Conservation (phyloP, 2,113 vertebrate genomes). For the Danionella cerebrum region DNA sequence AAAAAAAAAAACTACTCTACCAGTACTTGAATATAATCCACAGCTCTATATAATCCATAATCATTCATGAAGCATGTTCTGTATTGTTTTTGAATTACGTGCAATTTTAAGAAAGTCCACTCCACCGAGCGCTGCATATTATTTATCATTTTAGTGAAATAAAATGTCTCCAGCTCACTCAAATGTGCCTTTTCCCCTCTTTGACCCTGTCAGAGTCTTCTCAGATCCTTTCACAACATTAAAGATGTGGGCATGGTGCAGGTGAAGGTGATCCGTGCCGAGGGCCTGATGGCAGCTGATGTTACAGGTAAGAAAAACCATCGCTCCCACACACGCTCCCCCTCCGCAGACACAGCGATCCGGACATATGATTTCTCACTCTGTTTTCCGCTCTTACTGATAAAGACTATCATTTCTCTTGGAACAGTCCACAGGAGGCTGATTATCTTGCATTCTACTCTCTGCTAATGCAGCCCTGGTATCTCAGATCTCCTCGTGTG, state of each 20-base stretch:
- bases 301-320: conserved; percentile 80
- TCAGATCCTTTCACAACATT: conserved; percentile 82
- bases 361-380: neutral
- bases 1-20: no score
- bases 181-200: conserved; percentile 34
- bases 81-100: no score
- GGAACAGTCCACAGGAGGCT: neutral
- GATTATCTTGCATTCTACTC: conserved; percentile 3
- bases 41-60: no score
- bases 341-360: neutral
- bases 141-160: no score
- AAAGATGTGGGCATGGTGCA: conserved; percentile 95
- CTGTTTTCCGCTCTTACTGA: conserved; percentile 13
- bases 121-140: no score
- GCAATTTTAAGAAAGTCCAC: no score
- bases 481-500: neutral
- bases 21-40: no score
- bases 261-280: conserved; percentile 94
- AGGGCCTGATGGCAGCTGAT: conserved; percentile 96
- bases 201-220: conserved; percentile 76
- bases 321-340: neutral
- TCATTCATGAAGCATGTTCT: no score
- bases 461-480: conserved; percentile 15
- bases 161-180: neutral
- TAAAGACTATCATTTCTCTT: conserved; percentile 10